Evolutionary conservation across 2,113 vertebrate species (phyloP).

Genomic region (Dicaeum eximium): DNA sequence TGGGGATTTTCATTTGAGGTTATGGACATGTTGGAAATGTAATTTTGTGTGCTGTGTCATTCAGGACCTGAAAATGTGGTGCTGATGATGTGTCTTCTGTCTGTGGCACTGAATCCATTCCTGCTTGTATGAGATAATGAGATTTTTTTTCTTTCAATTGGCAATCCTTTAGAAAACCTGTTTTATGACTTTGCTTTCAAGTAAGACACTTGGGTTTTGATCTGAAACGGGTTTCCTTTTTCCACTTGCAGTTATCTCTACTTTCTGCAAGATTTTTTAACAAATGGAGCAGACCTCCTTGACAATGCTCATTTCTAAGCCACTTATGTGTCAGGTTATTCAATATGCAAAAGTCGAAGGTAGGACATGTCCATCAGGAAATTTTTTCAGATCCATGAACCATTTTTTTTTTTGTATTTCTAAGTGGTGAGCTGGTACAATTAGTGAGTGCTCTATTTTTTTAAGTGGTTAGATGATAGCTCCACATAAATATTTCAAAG

Average conservation of each 20-base stretch:
- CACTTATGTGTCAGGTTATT: neutral
- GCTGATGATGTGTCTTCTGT: neutral
- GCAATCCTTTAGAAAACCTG: neutral
- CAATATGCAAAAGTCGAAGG: neutral
- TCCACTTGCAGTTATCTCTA: neutral
- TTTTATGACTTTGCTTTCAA: neutral
- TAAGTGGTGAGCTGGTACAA: neutral
- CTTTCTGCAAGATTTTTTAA: neutral
- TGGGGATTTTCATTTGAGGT: neutral
- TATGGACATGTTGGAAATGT: neutral
- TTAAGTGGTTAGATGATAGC: neutral
- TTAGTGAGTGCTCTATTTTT: neutral
- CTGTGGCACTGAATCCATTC: neutral
- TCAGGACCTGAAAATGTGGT: neutral
- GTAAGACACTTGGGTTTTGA: neutral
- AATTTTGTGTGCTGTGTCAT: neutral
- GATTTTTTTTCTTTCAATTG: neutral
- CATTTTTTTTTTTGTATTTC: neutral
- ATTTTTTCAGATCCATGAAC: neutral
- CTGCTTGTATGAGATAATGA: neutral
- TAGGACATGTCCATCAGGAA: neutral
- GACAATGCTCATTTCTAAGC: neutral
- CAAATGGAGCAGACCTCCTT: neutral
- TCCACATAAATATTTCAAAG: neutral
- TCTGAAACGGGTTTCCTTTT: neutral